Evolutionary conservation across 2,113 vertebrate species (phyloP).

Genomic region (Oncorhynchus clarkii): DNA sequence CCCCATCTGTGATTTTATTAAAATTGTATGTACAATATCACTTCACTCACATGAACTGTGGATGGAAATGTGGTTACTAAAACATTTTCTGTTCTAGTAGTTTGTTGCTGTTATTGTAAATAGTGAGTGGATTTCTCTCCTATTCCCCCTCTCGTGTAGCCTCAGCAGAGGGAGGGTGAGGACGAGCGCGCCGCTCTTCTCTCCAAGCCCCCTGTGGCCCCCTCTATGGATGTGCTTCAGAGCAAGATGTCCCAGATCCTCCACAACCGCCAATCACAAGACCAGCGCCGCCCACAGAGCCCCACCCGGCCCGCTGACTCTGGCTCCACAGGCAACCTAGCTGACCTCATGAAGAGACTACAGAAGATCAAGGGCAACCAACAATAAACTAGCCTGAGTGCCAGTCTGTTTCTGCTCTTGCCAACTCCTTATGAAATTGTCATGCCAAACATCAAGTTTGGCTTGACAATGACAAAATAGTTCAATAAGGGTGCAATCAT

Average conservation of each 20-base stretch:
- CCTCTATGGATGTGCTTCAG: conserved; percentile 17
- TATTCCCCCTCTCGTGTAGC: conserved; percentile 2
- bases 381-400: no score
- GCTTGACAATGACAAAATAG: no score
- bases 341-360: conserved; percentile 90
- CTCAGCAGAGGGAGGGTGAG: conserved; percentile 1
- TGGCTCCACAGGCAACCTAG: conserved; percentile 79
- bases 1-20: no score
- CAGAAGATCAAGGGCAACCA: conserved; percentile 90
- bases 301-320: conserved; percentile 43
- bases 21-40: no score
- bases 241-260: conserved; percentile 69
- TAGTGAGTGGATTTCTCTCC: no score
- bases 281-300: conserved; percentile 68
- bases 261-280: conserved; percentile 73
- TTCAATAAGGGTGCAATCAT: no score
- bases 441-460: no score
- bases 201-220: conserved; percentile 83
- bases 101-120: background rate
- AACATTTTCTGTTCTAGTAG: background rate
- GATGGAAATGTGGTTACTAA: background rate
- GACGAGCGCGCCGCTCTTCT: conserved; percentile 81
- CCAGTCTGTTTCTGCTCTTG: no score
- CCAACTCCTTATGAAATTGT: no score
- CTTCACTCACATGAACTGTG: no score